Evolutionary conservation across 2,888 invertebrate genomes (phyloP).

Genomic region (Trichogramma evanescens): DNA sequence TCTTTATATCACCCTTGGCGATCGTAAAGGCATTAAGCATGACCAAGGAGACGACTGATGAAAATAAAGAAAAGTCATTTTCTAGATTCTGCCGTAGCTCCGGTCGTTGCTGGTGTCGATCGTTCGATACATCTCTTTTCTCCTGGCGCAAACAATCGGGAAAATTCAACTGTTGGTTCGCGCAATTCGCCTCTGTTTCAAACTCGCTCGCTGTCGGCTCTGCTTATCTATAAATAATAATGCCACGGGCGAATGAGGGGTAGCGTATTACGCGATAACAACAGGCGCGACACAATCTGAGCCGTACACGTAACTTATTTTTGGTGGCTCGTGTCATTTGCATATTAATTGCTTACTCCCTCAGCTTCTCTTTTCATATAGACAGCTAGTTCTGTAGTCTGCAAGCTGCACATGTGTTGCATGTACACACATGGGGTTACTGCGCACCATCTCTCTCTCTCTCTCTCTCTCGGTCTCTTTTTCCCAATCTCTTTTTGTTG

Average conservation of each 20-base stretch:
- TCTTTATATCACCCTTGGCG: constrained; percentile 80
- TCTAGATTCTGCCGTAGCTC: too few relatives aligned
- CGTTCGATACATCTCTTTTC: constrained; percentile 11
- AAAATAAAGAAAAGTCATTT: too few relatives aligned
- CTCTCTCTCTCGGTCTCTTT: too few relatives aligned
- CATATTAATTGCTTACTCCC: constrained; percentile 18
- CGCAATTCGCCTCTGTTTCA: constrained; percentile 9
- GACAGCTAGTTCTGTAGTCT: not conserved
- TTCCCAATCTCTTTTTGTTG: too few relatives aligned
- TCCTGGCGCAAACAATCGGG: constrained; percentile 32
- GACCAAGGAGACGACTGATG: constrained; percentile 56
- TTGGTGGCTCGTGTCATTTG: constrained; percentile 11
- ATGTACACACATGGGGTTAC: not conserved
- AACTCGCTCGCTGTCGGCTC: not conserved
- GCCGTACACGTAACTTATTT: constrained; percentile 7
- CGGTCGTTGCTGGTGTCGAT: too few relatives aligned
- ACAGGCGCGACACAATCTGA: not conserved
- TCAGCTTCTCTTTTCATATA: not conserved
- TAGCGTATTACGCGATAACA: not conserved
- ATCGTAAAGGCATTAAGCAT: constrained; percentile 84
- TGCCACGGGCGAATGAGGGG: not conserved
- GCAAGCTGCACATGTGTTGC: not conserved
- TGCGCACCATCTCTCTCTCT: not conserved
- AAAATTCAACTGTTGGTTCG: too few relatives aligned
- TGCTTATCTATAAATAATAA: too few relatives aligned